Base-by-base conservation (phyloP, 2,113 vertebrate genomes). In the Cyanoderma ruficeps region DNA sequence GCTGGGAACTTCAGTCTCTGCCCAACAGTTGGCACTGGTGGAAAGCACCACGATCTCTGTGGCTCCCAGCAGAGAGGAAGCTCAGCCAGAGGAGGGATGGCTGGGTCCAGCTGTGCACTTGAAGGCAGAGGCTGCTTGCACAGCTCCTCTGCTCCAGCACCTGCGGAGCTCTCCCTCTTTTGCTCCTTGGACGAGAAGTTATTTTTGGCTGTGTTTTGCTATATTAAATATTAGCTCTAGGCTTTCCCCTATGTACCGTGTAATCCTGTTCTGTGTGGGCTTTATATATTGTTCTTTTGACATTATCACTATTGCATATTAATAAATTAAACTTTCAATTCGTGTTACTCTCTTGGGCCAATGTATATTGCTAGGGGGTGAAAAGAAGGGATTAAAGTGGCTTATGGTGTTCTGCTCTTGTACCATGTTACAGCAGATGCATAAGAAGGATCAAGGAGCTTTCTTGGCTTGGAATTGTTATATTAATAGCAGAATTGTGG, bases 191-290 rank as follows among this genome's bases (percentile, higher is more conserved):
- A 94, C 13, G 1, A 90, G 75, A 94, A 96, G 83, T 93, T 95
- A 92, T 93, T 97, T 96, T 94, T 96, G 93, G 92, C 92, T 89
- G 64, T 89, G 88, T 92, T 95, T 90, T 95, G 57, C 80, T 87
- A 84, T 95, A 95, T 96, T 97, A 96, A 96, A 96, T 96, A 96
- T 96, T 96, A 93, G 88, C 90, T 94, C 86, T 95, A 96, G 91
- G 92, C 88, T 96, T 97, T 97, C 80, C 92, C 77, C 71, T 84
- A 83, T 65, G 93, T 86, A 78, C 80, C 2, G 6, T 63, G 79
- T 96, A 95, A 96, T 96, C 94, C 92, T 87, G 56, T 92, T 94
- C 93, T 89, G 86, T 75, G 87, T 65, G 94, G 72, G 76, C 44
- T 95, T 96, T 95, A 93, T 84, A 94, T 93, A 93, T 94, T 96